Evolutionary conservation across 53 echinoderm and acorn worm genomes (phyloP), one percentile per base, ranked within the genome.

Genomic region (Paelopatides confundens): DNA sequence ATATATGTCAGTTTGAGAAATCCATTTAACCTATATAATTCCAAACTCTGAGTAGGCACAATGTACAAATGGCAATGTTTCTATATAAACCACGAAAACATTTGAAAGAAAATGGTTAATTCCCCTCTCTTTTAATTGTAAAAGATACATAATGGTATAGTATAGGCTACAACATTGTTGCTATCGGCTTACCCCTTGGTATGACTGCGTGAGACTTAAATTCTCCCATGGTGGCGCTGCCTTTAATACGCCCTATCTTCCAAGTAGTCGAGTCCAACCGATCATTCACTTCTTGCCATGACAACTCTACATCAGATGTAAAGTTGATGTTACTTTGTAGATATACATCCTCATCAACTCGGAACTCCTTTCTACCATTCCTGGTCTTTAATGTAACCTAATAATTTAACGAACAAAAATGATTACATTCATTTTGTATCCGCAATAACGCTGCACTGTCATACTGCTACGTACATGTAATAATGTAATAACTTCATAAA

Each of bases 361-460:
- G 49, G n/a, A 52, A 79, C 52, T 48, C 52, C 3, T 8, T 54
- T 49, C 31, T 79, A 8, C 54, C 51, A 32, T 31, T 53, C 13
- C 79, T 46, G 12, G 79, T 79, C 52, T 79, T 79, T 3, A 79
- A 53, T 18, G 49, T 79, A 27, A 51, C 33, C 43, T 76, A 24
- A 21, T 43, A 3, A 9, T 43, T 43, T 43, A 10, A 43, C 7
- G 17, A 63, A 13, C 8, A 63, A 63, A 63, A n/a, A n/a, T n/a
- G 24, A 63, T 26, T 8, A 63, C 29, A 27, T 63, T 63, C 17
- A 63, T 17, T 63, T 63, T 63, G 63, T 26, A 63, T 63, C 8
- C 1, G 63, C 11, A 51, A 51, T 51, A 51, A 51, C n/a, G n/a
- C n/a, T n/a, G n/a, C n/a, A n/a, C n/a, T n/a, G n/a, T n/a, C n/a